Evolutionary conservation across 1,140 invertebrate species (phyloP).

Genomic region (Ridgeia piscesae): DNA sequence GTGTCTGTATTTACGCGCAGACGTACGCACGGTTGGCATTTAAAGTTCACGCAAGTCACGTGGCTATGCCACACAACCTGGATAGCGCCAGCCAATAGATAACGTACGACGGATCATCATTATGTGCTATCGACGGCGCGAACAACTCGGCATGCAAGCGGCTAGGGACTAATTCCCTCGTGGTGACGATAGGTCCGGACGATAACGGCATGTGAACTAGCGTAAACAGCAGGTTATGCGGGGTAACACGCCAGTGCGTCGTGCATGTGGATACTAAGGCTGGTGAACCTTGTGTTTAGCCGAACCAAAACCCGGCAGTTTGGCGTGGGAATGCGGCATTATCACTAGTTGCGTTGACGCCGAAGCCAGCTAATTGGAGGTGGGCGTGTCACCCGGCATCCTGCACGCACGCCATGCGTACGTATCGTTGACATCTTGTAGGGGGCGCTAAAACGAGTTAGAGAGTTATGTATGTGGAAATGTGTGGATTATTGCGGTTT

Average conservation of each 20-base stretch:
- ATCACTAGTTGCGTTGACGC: neutral
- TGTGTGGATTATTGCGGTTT: too few relatives aligned
- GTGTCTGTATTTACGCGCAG: neutral
- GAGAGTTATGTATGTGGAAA: too few relatives aligned
- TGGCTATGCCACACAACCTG: neutral
- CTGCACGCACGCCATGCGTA: neutral
- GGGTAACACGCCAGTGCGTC: neutral
- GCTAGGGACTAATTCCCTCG: neutral
- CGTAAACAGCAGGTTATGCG: neutral
- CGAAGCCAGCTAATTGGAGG: neutral
- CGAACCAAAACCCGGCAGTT: neutral
- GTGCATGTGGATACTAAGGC: neutral
- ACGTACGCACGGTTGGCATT: neutral
- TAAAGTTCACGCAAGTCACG: neutral
- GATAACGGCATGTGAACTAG: neutral
- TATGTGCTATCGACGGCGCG: neutral
- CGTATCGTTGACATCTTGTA: neutral
- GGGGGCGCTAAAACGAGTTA: too few relatives aligned
- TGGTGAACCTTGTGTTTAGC: neutral
- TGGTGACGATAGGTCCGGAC: neutral
- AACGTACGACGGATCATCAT: neutral
- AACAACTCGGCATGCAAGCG: neutral
- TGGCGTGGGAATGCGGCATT: neutral
- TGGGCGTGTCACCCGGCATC: neutral
- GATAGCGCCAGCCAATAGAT: neutral